Base-by-base conservation (phyloP, 1,140 invertebrate genomes). In the Eciton burchellii region DNA sequence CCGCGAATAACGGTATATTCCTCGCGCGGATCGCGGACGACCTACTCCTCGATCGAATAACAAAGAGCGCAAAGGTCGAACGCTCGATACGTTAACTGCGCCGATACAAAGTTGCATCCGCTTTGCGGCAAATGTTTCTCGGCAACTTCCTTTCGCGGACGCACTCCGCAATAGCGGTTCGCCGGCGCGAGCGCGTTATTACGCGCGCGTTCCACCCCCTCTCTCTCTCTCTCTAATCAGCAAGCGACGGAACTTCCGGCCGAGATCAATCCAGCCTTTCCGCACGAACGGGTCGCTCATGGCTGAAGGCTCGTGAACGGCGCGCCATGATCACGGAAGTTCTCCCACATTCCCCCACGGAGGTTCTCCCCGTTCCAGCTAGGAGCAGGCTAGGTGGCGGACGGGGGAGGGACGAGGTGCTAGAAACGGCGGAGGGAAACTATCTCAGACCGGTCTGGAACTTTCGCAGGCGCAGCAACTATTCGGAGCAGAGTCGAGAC, bases 351-450 rank as follows among this genome's bases (percentile, higher is more conserved):
- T 52, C 63, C 29, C 21, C 19, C 29, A n/a, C 43, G 43, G 62
- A 71, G 76, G 60, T 82, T 82, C 43, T n/a, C 45, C 41, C 59
- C 29, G 11, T 26, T 29, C 35, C 26, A 12, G n/a, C 19, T 11
- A 54, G 3, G 21, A 12, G 3, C 11, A 49, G 16, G 9, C 26
- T 26, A 8, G 14, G 3, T 14, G 45, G 11, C 16, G 12, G 43
- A 63, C 16, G 45, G 3, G 26, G 54, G 60, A 47, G 29, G 43
- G 19, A 74, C 21, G 57, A 66, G 86, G 70, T 72, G 83, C 68
- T 89, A 76, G 85, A 90, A 91, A 89, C 88, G 88, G 81, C 86
- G 72, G 21, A 56, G 60, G 54, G 81, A 90, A 92, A 92, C 91
- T 92, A 92, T 92, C 88, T 89, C 88, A 83, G 74, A 86, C 84